Conservation (phyloP, 2,888 invertebrate genomes). For the Pseudanteris insignis region DNA sequence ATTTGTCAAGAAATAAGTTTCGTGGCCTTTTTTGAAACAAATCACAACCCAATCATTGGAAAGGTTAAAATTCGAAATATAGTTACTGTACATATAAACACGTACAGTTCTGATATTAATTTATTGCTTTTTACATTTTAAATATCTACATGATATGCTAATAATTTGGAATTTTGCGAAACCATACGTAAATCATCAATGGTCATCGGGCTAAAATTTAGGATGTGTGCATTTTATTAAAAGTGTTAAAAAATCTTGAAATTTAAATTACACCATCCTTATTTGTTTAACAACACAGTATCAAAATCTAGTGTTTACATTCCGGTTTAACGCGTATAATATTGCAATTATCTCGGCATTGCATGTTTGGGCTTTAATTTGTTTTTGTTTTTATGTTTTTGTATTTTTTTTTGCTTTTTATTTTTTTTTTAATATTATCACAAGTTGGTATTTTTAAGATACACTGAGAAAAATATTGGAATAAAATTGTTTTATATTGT, state of each 20-base stretch:
- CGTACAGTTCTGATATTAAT: slow-evolving; percentile 24
- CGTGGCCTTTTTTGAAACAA: no score
- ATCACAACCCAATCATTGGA: no score
- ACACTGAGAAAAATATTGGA: no score
- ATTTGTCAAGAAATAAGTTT: no score
- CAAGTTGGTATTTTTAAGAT: slow-evolving; percentile 37
- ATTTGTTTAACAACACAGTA: slow-evolving; percentile 33
- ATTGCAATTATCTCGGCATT: slow-evolving; percentile 31
- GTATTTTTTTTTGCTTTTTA: slow-evolving; percentile 32
- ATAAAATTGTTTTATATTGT: no score
- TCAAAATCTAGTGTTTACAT: slow-evolving; percentile 41
- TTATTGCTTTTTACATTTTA: slow-evolving; percentile 27
- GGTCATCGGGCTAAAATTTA: no score
- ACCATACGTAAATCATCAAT: background rate
- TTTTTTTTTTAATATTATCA: no score
- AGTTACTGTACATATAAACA: slow-evolving; percentile 12
- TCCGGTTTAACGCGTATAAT: slow-evolving; percentile 24
- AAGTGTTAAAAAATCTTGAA: slow-evolving; percentile 22
- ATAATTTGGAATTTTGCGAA: slow-evolving; percentile 27
- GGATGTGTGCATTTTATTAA: slow-evolving; percentile 21
- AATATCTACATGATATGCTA: slow-evolving; percentile 41
- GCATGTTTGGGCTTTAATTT: slow-evolving; percentile 11
- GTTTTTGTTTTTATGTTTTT: no score
- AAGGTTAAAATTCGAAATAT: no score
- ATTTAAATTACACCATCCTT: slow-evolving; percentile 26